phyloP scores from a whole-genome alignment of 2,113 vertebrate species.

The Mustela lutreola region DNA sequence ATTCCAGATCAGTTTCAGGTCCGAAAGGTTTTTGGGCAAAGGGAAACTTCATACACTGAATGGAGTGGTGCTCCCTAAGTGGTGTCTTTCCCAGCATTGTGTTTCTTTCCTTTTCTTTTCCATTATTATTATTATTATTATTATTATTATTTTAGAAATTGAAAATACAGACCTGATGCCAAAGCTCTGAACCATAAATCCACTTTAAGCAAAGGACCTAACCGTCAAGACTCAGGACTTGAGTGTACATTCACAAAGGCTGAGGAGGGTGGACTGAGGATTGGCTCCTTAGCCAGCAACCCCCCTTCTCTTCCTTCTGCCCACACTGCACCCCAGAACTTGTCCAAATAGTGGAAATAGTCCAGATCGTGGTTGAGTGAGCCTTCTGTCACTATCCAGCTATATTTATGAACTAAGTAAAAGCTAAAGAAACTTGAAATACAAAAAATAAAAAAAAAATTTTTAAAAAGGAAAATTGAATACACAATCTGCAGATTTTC shows the following conservation, averaged over 20 bases:
- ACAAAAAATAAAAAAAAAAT: not conserved
- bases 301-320: not conserved
- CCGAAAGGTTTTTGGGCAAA: not conserved
- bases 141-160: slow-evolving; percentile 10
- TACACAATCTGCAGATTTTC: not conserved
- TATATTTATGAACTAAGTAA: not conserved
- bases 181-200: not conserved
- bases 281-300: not conserved
- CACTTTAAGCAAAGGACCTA: not conserved
- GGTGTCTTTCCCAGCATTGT: not conserved
- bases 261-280: fast-evolving
- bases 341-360: not conserved
- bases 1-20: not conserved
- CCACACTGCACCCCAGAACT: not conserved
- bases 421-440: slow-evolving; percentile 16
- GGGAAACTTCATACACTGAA: not conserved
- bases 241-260: not conserved
- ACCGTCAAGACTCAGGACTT: not conserved
- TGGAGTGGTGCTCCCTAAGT: not conserved
- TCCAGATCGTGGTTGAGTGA: not conserved
- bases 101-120: not conserved
- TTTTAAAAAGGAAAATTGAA: not conserved
- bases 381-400: not conserved
- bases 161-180: not conserved
- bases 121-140: too few relatives aligned